Evolutionary conservation across 2,888 invertebrate genomes (phyloP), one percentile per base, ranked within the genome.

Genomic region (Philereme vetulata): DNA sequence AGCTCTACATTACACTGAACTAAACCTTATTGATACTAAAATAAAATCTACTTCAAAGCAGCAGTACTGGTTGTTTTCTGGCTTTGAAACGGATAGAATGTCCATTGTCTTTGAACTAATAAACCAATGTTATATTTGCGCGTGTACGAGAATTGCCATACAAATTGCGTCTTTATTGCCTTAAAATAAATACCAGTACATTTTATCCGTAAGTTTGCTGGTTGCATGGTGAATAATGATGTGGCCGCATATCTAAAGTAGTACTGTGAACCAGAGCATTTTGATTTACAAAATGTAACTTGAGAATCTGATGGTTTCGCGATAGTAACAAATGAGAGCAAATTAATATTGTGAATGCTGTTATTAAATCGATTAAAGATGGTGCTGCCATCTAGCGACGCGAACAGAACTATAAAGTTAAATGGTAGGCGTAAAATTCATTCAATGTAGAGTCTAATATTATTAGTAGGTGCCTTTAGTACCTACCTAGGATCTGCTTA

Each of bases 151-250:
- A 62, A 56, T 63, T 69, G 67, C 64, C 64, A 71, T 54, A 66
- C 63, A 57, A 83, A 77, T 72, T 60, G 9, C 47, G 9, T 5
- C 51, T 11, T 54, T 54, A 56, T n/a, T 7, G 9, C 55, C 5
- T 48, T 44, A 49, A 7, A 42, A 11, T 57, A 54, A 51, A 44
- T 35, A 45, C 42, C 6, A 49, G 36, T 38, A 36, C 34, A 33
- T 32, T 8, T n/a, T 48, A 11, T 43, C 56, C n/a, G 10, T 64
- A 59, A 58, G 56, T 72, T 67, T 65, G 51, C 1, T 66, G 46
- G 60, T 68, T 77, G 78, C 73, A 77, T 72, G 69, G 75, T 77
- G 88, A 88, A 88, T 88, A 86, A 80, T 83, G 83, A 88, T 85
- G 80, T 76, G 76, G 72, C 70, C 77, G 74, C 83, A 83, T 84